Base-by-base conservation (phyloP, 2,888 invertebrate genomes). In the Oxytorus armatus region DNA sequence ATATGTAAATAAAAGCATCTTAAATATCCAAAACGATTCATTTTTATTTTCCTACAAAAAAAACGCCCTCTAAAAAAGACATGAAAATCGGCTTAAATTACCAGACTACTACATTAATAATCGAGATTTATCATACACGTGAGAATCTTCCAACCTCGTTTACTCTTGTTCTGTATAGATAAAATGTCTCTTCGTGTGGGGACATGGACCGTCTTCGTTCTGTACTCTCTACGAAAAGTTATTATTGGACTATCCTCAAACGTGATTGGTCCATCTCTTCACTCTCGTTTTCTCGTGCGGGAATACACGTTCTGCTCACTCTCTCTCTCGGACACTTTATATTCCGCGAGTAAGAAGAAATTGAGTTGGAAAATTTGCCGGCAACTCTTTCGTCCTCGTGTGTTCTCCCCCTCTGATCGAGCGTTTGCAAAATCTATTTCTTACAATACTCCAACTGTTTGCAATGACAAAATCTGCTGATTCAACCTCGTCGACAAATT, bases 161-260 rank as follows among this genome's bases (percentile, higher is more conserved):
- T 25, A 44, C 25, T 63, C 25, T 23, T 25, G 42, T 44, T 14
- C 25, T 23, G 16, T n/a, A 11, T 16, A 18, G 14, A 44, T 63
- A 63, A 47, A 44, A 69, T 74, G 63, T 57, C 21, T 74, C 69
- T 47, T 57, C 63, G 69, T 23, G 69, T 23, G 36, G 18, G 49
- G 61, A 47, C 36, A 33, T 10, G 8, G 25, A 44, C 16, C 29
- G 44, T 42, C 21, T 44, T 42, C 36, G 21, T 23, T 63, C 18
- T 23, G n/a, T 44, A 63, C 25, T 18, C 57, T 33, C 63, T 44
- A 47, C 44, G 25, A 61, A 53, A 47, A 53, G 68, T 74, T 78
- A 78, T 78, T 78, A 78, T 78, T 78, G 73, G 78, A 77, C 59
- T 53, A 59, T 61, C 68, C 68, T 29, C 53, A 72, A 42, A 23